Base-by-base conservation (phyloP, 2,888 invertebrate species). In the Copidosoma aretas region DNA sequence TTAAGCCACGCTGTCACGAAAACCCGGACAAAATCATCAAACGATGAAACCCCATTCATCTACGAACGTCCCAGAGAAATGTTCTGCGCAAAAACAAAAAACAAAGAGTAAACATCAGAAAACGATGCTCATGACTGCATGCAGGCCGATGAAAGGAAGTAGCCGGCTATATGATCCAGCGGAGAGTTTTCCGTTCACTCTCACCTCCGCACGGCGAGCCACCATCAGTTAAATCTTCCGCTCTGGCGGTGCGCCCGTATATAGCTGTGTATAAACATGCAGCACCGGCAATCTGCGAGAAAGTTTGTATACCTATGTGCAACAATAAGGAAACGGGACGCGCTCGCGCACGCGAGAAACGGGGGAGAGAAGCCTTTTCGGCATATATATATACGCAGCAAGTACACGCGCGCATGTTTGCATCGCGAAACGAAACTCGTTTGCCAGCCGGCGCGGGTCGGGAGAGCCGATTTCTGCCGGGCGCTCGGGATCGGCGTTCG, bases 271-370 rank as follows among this genome's bases (percentile, higher is more conserved):
- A 58, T 19, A 8, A 32, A 32, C n/a, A n/a, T n/a, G n/a, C 32
- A 24, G 39, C 57, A 39, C 41, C 52, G 75, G 75, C 75, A 76
- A 78, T 77, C 74, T 75, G 71, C 76, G 81, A 78, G 81, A 81
- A 81, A 81, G 81, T 81, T 72, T 72, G 25, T 63, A 49, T 22
- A 64, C 12, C 21, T 32, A 39, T 39, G 8, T 8, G 8, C 32
- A 32, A 57, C 21, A 49, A 46, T 17, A 17, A 46, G 43, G 43
- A 46, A 46, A 17, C 43, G 17, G 43, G 43, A 46, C 43, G 43
- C 43, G 1, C 24, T 10, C 25, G n/a, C 22, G 56, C 25, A 49
- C n/a, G 25, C 17, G 39, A 10, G 41, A 8, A 46, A 19, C 15
- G 24, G 19, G 14, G 22, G 39, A 32, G 21, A 32, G 32, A 32